Percentiles rank a stretch among this genome's conserved stretches.
Evolutionary conservation across 2,888 invertebrate genomes (phyloP).

Genomic region (Diaperis boleti): DNA sequence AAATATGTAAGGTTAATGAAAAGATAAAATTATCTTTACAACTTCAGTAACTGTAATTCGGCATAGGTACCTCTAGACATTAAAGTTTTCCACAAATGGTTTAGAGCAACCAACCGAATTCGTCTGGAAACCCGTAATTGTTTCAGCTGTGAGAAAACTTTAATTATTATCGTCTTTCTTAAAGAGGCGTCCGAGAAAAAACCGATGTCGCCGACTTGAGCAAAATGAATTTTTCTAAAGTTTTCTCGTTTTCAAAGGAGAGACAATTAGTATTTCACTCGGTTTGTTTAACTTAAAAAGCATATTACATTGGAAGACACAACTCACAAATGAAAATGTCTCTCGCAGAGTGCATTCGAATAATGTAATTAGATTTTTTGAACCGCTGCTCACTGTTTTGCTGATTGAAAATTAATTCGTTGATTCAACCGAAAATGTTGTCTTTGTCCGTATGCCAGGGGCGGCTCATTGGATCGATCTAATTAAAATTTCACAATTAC

Average conservation of each 20-base stretch:
- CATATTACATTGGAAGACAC: constrained; percentile 46
- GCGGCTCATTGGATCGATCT: constrained; percentile 22
- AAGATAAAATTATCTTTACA: not conserved
- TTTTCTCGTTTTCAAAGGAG: constrained; percentile 50
- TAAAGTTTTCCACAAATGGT: too few species aligned
- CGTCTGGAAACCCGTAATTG: constrained; percentile 34
- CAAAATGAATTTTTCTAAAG: constrained; percentile 48
- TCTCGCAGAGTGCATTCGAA: constrained; percentile 46
- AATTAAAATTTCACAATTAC: constrained; percentile 17
- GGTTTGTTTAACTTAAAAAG: constrained; percentile 50
- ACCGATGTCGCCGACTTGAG: constrained; percentile 15
- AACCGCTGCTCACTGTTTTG: constrained; percentile 43
- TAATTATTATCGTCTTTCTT: constrained; percentile 37
- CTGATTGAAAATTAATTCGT: constrained; percentile 40
- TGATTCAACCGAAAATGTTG: constrained; percentile 37
- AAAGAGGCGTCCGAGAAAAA: constrained; percentile 25
- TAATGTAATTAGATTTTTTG: constrained; percentile 48
- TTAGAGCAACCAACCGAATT: constrained; percentile 20
- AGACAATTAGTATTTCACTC: constrained; percentile 53
- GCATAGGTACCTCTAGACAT: not conserved
- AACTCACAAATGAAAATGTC: constrained; percentile 48
- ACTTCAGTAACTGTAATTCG: too few species aligned
- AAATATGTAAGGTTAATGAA: too few species aligned
- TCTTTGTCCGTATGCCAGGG: constrained; percentile 24
- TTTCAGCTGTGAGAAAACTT: constrained; percentile 34